These are phyloP conservation scores for Odontocolon sp. DNA, from an alignment of 2,888 invertebrate species.

Conservation along the genomic window DNA sequence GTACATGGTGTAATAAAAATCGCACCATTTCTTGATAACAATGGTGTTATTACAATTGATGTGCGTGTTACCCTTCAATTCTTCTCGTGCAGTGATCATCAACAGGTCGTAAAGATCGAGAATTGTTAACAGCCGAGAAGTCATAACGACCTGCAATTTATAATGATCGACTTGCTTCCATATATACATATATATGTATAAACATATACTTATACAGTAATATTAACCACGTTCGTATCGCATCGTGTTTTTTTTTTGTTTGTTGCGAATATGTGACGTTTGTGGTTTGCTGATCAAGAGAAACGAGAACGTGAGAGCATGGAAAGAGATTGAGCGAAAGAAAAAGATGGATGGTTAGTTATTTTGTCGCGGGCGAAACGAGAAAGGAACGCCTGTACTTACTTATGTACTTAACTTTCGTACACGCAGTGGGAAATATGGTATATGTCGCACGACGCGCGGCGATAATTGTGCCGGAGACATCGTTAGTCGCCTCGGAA, in stretches of 20 bases:
- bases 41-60: not conserved
- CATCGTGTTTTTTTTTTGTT: conserved; percentile 26
- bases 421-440: not conserved
- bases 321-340: conserved; percentile 10
- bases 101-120: not conserved
- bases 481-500: conserved; percentile 36
- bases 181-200: too few relatives aligned
- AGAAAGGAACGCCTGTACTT: not conserved
- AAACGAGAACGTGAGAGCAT: conserved; percentile 17
- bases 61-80: too few relatives aligned
- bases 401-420: conserved; percentile 6
- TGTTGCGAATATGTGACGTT: not conserved
- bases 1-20: too few relatives aligned
- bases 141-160: conserved; percentile 36
- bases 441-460: conserved; percentile 28
- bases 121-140: not conserved
- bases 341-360: conserved; percentile 6
- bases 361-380: conserved; percentile 15
- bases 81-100: too few relatives aligned
- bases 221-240: conserved; percentile 34
- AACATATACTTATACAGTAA: too few relatives aligned
- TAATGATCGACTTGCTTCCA: conserved; percentile 26
- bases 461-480: conserved; percentile 39
- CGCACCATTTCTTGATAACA: not conserved
- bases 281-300: not conserved